A percentile compares a stretch with the other conserved stretches of the same genome.
phyloP scores from a whole-genome alignment of 2,797 vertebrate species.

The Clarias platycephalus region DNA sequence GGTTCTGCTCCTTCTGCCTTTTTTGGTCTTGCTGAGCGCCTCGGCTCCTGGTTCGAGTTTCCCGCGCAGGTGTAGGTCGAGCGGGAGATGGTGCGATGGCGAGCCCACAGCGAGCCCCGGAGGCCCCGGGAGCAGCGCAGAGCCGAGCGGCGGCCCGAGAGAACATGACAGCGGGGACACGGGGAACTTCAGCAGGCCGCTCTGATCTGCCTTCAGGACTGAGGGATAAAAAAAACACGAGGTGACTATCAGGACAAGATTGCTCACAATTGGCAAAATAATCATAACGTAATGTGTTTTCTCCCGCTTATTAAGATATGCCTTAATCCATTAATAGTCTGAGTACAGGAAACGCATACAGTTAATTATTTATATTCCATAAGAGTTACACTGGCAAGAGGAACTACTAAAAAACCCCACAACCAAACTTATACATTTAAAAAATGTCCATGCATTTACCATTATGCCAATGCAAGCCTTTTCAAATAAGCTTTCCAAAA shows the following conservation, averaged over 20 bases:
- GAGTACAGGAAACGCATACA: not conserved
- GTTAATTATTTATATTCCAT: not conserved
- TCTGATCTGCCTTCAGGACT: constrained; percentile 90
- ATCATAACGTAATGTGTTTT: not conserved
- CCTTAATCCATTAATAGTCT: not conserved
- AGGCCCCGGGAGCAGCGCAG: constrained; percentile 83
- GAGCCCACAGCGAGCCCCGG: constrained; percentile 81
- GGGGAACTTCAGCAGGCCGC: constrained; percentile 91
- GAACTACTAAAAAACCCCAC: not conserved
- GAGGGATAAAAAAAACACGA: constrained; percentile 38
- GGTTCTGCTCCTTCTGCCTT: constrained; percentile 92
- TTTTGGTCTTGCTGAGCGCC: constrained; percentile 84
- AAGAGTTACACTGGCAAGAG: not conserved
- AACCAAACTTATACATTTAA: not conserved
- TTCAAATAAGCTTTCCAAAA: not conserved
- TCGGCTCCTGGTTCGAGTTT: constrained; percentile 86
- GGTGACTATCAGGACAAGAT: not conserved
- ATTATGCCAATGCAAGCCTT: not conserved
- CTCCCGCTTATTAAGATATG: not conserved
- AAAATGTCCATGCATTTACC: no score
- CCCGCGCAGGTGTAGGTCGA: constrained; percentile 92
- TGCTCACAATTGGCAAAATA: not conserved
- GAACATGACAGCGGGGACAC: constrained; percentile 88
- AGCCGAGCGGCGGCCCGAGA: constrained; percentile 77
- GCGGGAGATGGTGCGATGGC: constrained; percentile 84